Conservation (phyloP, 2,888 invertebrate species). For the Hololepta plana region DNA sequence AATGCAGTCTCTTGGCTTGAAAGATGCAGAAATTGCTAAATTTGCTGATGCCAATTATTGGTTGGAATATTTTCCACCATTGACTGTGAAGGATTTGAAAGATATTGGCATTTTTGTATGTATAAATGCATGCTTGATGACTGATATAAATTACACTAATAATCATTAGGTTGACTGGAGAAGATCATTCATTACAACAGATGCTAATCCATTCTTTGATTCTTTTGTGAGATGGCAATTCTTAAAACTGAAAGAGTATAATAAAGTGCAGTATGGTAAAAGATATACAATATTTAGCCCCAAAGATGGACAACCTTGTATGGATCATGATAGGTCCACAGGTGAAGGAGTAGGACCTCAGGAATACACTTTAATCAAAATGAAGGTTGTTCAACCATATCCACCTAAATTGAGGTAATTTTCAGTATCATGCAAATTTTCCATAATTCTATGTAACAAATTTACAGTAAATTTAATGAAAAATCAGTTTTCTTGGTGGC, state of each 20-base stretch:
- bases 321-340: constrained; percentile 94
- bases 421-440: constrained; percentile 5
- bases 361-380: constrained; percentile 93
- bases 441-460: constrained; percentile 2
- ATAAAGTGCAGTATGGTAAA: constrained; percentile 93
- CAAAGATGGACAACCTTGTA: constrained; percentile 93
- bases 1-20: constrained; percentile 81
- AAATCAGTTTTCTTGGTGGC: constrained; percentile 72
- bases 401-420: constrained; percentile 50
- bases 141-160: neutral
- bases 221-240: constrained; percentile 98
- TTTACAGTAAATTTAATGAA: constrained; percentile 31
- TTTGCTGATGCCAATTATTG: constrained; percentile 86
- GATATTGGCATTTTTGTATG: constrained; percentile 79
- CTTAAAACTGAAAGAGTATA: constrained; percentile 59
- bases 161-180: constrained; percentile 75
- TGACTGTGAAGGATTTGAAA: constrained; percentile 70
- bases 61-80: constrained; percentile 94
- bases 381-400: constrained; percentile 61
- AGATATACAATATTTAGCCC: constrained; percentile 93
- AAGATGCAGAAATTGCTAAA: constrained; percentile 77
- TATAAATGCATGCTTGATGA: constrained; percentile 21
- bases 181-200: constrained; percentile 94
- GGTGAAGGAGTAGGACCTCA: constrained; percentile 98
- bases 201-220: constrained; percentile 93